A percentile compares a stretch with the other conserved stretches of the same genome.
phyloP scores from a whole-genome alignment of 53 echinoderm and acorn worm genomes.

The Holothuria leucospilota region DNA sequence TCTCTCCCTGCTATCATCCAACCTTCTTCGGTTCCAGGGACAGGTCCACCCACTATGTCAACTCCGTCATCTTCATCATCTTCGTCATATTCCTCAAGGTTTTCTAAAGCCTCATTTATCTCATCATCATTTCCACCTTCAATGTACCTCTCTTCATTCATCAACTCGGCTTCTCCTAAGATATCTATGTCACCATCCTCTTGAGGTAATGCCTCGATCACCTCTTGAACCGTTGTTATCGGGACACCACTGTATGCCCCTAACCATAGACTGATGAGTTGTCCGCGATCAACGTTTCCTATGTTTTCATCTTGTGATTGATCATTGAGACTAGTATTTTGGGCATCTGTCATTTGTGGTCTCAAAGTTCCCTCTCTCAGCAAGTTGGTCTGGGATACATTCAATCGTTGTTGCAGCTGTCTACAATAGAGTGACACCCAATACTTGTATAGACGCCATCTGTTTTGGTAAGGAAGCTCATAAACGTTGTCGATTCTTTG shows the following conservation, averaged over 20 bases:
- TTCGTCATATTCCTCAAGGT: slow-evolving; percentile 27
- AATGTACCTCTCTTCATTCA: slow-evolving; percentile 63
- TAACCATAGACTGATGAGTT: slow-evolving; percentile 9
- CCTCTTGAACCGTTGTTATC: neutral
- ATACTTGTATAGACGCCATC: slow-evolving; percentile 34
- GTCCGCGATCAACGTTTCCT: slow-evolving; percentile 1
- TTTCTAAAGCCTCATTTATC: neutral
- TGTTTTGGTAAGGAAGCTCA: neutral
- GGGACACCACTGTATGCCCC: slow-evolving; percentile 32
- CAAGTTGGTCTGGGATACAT: neutral
- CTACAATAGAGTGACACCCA: slow-evolving; percentile 34
- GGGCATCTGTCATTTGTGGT: slow-evolving; percentile 3
- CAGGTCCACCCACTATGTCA: slow-evolving; percentile 3
- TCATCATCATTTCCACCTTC: slow-evolving; percentile 63
- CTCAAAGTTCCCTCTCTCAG: neutral
- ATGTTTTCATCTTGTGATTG: slow-evolving; percentile 9
- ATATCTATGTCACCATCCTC: slow-evolving; percentile 62
- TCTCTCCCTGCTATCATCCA: slow-evolving; percentile 60
- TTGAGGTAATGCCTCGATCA: slow-evolving; percentile 15
- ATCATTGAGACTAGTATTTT: neutral
- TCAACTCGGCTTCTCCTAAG: slow-evolving; percentile 72
- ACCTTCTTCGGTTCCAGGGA: slow-evolving; percentile 4
- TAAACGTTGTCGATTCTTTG: neutral
- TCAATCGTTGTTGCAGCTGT: slow-evolving; percentile 7
- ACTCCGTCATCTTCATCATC: slow-evolving; percentile 46